A percentile compares a stretch with the other conserved stretches of the same genome.
Evolutionary conservation across 2,113 vertebrate species (phyloP).

Genomic region (Parotia lawesii): DNA sequence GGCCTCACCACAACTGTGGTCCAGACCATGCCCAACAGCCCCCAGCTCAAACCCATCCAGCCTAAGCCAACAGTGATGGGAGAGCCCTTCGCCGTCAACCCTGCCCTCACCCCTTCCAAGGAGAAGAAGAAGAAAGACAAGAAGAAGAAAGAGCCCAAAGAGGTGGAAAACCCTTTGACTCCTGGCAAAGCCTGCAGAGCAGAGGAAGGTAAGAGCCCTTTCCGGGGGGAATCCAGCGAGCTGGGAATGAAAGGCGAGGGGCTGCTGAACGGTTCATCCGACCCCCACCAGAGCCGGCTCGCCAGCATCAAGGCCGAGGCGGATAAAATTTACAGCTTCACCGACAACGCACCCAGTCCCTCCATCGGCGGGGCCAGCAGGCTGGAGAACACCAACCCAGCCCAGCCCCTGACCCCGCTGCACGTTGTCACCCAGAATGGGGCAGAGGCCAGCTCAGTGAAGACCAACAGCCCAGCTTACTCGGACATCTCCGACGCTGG

Average conservation of each 20-base stretch:
- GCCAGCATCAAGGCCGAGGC: constrained; percentile 98
- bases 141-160: constrained; percentile 95
- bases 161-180: constrained; percentile 89
- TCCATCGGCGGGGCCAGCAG: constrained; percentile 90
- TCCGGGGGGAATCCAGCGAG: constrained; percentile 82
- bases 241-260: constrained; percentile 83
- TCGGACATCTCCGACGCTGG: constrained; percentile 97
- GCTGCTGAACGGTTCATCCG: constrained; percentile 90
- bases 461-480: constrained; percentile 96
- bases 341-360: constrained; percentile 94
- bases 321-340: constrained; percentile 98
- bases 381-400: constrained; percentile 80
- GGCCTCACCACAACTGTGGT: constrained; percentile 84
- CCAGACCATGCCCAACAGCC: constrained; percentile 91
- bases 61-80: constrained; percentile 89
- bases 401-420: constrained; percentile 87
- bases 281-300: constrained; percentile 92
- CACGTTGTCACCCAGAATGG: constrained; percentile 92
- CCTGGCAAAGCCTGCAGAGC: constrained; percentile 83
- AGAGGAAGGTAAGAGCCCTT: constrained; percentile 91
- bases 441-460: constrained; percentile 90
- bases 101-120: constrained; percentile 86
- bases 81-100: constrained; percentile 85
- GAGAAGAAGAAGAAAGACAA: constrained; percentile 99
- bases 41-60: constrained; percentile 93